Base-by-base conservation (phyloP, 2,113 vertebrate genomes). In the Paratilapia polleni region DNA sequence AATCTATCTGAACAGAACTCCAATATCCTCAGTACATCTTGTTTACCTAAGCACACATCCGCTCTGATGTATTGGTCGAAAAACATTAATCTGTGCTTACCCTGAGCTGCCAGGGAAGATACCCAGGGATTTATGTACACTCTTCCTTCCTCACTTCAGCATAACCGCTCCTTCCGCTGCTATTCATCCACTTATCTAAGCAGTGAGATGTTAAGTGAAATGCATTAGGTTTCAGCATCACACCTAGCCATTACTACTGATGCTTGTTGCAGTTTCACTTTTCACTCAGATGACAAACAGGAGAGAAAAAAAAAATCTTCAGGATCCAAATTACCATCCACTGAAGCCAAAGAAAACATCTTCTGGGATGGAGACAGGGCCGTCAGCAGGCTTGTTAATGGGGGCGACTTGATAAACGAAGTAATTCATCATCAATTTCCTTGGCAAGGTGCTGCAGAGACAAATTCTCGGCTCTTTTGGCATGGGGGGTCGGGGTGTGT, bases 381-480 rank as follows among this genome's bases (percentile, higher is more conserved):
- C 84, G 83, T 91, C 92, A 89, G 85, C 59, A 75, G 81, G 84
- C 86, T 91, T 76, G 80, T 90, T 95, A 95, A 94, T 88, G 85
- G 85, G 88, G 92, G 76, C n/a, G 89, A 93, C 90, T 94, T 93
- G 93, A 94, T 94, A 94, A 95, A 94, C 86, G 31, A 84, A 87
- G 88, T 87, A 92, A 96, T 95, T 95, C 92, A 95, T 95, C 95
- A 93, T 95, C 93, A 94, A 89, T 95, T 95, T 95, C 85, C 88
- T 60, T 80, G 77, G 91, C 83, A 85, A 85, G 82, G 82, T 82
- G 41, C 88, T 43, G 73, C 61, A 22, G 85, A 91, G 93, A 94
- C 88, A 87, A 80, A 94, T 92, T 82, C 83, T 70, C 82, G 3
- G 13, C 87, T 92, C 83, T 57, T 81, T 85, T 86, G 87, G 88